Base-by-base conservation (phyloP, 1,140 invertebrate species). In the Cyphomyrmex costatus region DNA sequence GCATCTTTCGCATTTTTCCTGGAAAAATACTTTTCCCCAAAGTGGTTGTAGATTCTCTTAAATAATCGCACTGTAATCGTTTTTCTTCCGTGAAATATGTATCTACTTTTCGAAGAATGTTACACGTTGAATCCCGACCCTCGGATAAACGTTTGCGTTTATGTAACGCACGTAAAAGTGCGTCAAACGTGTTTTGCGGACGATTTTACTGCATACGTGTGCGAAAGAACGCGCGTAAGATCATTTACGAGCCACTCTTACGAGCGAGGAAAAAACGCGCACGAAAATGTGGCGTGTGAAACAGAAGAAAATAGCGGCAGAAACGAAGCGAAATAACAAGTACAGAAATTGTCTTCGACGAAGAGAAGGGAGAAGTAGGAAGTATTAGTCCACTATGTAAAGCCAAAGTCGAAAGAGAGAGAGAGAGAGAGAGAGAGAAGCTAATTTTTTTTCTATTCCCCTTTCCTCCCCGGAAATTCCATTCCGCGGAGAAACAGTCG, bases 101-200 rank as follows among this genome's bases (percentile, higher is more conserved):
- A 33, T 63, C 21, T 14, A 30, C 58, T 46, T 63, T 51, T 27
- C 42, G 27, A 33, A 66, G 27, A 46, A 36, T 2, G 42, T 78
- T 66, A 49, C n/a, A n/a, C 76, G 19, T 36, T 16, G n/a, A n/a
- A n/a, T n/a, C n/a, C n/a, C 56, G 19, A 30, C 58, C 16, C 42
- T 58, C 30, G 30, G n/a, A 76, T 33, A 7, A 76, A 4, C 33
- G 33, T 71, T 58, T 19, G 30, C 30, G 33, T 58, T 78, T 78
- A 78, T 6, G 27, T 51, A 24, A 79, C 12, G 76, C 27, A n/a
- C 76, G n/a, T 79, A 79, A 79, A 66, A 66, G 60, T 56, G 33
- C 58, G 30, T 61, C 24, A 24, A 19, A 16, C 10, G 42, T 12
- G 19, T 65, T 65, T 78, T 24, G 58, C 76, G 58, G 42, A 12